Evolutionary conservation across 2,797 vertebrate species (phyloP).

Genomic region (Rhynchonycteris naso): DNA sequence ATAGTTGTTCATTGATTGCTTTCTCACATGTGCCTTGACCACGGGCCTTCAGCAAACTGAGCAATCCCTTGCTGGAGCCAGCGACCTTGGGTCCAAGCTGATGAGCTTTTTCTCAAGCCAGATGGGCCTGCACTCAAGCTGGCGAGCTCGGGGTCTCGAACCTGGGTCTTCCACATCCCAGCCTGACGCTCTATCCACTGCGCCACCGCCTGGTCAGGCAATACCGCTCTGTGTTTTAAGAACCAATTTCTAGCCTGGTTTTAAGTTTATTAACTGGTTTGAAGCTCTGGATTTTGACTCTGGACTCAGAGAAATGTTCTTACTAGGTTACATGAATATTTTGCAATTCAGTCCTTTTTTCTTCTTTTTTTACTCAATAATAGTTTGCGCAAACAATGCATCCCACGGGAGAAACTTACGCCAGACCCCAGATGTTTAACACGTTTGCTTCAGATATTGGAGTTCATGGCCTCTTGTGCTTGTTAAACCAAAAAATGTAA

Average conservation of each 20-base stretch:
- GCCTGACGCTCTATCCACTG: too few species aligned
- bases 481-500: slow-evolving; percentile 81
- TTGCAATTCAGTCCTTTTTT: slow-evolving; percentile 82
- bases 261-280: slow-evolving; percentile 68
- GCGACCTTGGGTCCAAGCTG: too few species aligned
- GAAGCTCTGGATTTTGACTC: slow-evolving; percentile 73
- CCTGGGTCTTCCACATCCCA: too few species aligned
- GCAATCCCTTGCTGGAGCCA: too few species aligned
- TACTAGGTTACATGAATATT: slow-evolving; percentile 84
- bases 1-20: too few species aligned
- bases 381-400: slow-evolving; percentile 82
- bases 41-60: too few species aligned
- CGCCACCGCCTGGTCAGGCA: too few species aligned
- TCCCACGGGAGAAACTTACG: slow-evolving; percentile 82
- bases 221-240: slow-evolving; percentile 16
- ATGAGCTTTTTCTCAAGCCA: too few species aligned
- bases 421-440: slow-evolving; percentile 86
- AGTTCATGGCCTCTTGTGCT: slow-evolving; percentile 84
- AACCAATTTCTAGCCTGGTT: slow-evolving; percentile 60
- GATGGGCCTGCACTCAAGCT: too few species aligned
- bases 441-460: slow-evolving; percentile 84
- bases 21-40: too few species aligned
- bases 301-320: slow-evolving; percentile 79
- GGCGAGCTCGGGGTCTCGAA: too few species aligned
- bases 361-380: slow-evolving; percentile 84